Evolutionary conservation across 2,797 vertebrate genomes (phyloP), one percentile per base, ranked within the genome.

Genomic region (Pyrocephalus nanus): DNA sequence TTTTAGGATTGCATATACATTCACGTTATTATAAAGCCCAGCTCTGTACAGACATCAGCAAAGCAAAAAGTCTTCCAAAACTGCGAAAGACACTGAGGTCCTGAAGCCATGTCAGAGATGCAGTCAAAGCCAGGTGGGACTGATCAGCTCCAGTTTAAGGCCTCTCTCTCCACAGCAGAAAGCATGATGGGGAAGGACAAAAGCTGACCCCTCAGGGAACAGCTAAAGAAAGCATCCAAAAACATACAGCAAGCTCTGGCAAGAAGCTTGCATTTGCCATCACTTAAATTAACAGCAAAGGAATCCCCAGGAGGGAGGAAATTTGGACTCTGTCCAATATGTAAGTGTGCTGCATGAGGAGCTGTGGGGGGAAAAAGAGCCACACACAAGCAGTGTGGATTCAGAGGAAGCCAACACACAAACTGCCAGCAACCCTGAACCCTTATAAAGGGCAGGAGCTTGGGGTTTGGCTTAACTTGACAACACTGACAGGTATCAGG

Each of bases 181-280:
- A 91, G 64, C 11, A 2, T 11, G 8, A 76, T 87, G 60, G 74
- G 54, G 90, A 93, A 92, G 86, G 88, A 96, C 92, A 97, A 96
- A 96, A 96, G 92, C 94, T 93, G 92, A 95, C 80, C 94, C 96
- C 96, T 85, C 86, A 74, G 95, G 94, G 93, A 95, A 95, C 61
- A 91, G 75, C 88, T 94, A 90, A 94, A 96, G 84, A 96, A 96
- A 95, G 92, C 92, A 96, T 93, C 84, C 86, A 93, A 90, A 94
- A 94, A 96, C 91, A 95, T 94, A 92, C 88, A 87, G 95, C 96
- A 96, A 97, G 95, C 92, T 93, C 96, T 94, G 95, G 96, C 96
- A 96, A 95, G 93, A 93, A 96, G 90, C 87, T 94, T 85, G 83
- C 75, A 76, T 96, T 97, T 93, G 94, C 95, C 88, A 93, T 95